These are phyloP conservation scores for Ptilodon capucinus DNA, from an alignment of 2,888 invertebrate species.

Conservation along the genomic window DNA sequence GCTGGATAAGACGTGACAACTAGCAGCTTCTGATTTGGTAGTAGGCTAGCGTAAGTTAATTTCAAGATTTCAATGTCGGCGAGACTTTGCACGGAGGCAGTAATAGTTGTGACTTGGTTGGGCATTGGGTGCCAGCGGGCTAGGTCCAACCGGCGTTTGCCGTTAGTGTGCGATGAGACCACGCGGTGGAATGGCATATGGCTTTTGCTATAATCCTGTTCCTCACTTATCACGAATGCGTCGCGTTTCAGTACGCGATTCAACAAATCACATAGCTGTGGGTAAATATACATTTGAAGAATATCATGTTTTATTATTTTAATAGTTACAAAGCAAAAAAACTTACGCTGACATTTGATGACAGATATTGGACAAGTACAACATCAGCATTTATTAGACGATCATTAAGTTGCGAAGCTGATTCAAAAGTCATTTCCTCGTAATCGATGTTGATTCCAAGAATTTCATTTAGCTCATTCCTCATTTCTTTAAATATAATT, in stretches of 20 bases:
- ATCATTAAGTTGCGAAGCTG: neutral
- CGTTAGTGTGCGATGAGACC: conserved; percentile 14
- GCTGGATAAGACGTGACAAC: conserved; percentile 33
- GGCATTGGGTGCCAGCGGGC: conserved; percentile 19
- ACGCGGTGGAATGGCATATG: conserved; percentile 17
- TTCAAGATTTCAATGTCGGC: conserved; percentile 26
- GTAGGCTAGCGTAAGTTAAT: conserved; percentile 17
- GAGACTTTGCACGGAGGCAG: conserved; percentile 25
- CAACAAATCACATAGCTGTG: conserved; percentile 22
- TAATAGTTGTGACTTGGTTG: conserved; percentile 6
- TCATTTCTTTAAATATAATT: conserved; percentile 20
- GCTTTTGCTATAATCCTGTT: conserved; percentile 2
- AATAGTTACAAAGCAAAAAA: neutral
- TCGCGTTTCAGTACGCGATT: conserved; percentile 16
- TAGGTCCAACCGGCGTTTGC: conserved; percentile 22
- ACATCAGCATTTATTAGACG: conserved; percentile 19
- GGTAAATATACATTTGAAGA: neutral
- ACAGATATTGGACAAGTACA: conserved; percentile 29
- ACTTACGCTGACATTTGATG: conserved; percentile 25
- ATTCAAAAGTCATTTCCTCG: conserved; percentile 10
- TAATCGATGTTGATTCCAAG: conserved; percentile 21
- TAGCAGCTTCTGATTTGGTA: conserved; percentile 22
- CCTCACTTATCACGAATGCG: conserved; percentile 26
- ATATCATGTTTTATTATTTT: neutral
- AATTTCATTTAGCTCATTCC: conserved; percentile 9